Conservation (phyloP, 2,797 vertebrate species). For the Nannoperca australis region DNA sequence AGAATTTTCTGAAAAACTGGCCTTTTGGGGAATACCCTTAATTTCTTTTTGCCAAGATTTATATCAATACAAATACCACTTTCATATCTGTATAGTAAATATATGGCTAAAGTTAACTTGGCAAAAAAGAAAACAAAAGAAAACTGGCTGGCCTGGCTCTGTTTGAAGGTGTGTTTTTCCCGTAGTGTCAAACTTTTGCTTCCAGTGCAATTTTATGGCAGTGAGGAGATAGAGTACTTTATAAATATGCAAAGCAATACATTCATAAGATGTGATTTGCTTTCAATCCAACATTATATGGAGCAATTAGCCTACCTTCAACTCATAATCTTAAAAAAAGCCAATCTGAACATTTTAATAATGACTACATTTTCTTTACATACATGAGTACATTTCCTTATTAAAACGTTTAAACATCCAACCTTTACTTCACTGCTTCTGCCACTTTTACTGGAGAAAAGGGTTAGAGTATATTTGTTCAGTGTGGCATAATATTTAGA, state of each 20-base stretch:
- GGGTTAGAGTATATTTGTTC: neutral
- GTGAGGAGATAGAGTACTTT: neutral
- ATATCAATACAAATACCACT: neutral
- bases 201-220: neutral
- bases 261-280: neutral
- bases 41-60: neutral
- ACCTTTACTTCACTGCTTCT: neutral
- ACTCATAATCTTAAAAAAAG: neutral
- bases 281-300: neutral
- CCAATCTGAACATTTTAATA: neutral
- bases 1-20: too few relatives aligned
- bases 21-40: neutral
- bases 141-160: too few relatives aligned
- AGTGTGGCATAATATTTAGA: slow-evolving; percentile 6
- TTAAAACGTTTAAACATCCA: neutral
- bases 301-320: neutral
- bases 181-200: too few relatives aligned
- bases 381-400: neutral
- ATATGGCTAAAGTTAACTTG: too few relatives aligned
- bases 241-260: neutral
- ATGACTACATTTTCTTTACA: neutral
- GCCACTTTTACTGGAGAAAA: neutral
- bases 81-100: too few relatives aligned
- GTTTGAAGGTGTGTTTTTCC: neutral
- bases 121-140: too few relatives aligned